phyloP scores from a whole-genome alignment of 2,888 invertebrate genomes.

The Megastigmus dorsalis region DNA sequence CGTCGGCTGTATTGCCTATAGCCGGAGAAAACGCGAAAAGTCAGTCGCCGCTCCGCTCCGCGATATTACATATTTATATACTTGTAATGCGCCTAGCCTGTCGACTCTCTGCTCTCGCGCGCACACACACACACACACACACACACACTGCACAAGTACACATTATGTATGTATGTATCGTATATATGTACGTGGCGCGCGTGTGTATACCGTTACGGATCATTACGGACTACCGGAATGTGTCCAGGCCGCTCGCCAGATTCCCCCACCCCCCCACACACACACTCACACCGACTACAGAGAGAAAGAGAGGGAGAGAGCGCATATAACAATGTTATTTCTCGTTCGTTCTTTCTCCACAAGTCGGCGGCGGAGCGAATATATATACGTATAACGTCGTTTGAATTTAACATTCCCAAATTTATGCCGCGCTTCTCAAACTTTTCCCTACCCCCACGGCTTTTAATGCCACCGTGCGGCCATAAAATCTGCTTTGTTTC shows the following conservation, averaged over 20 bases:
- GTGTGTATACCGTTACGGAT: conserved; percentile 58
- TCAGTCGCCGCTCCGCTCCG: not conserved
- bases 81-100: conserved; percentile 3
- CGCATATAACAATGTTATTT: conserved; percentile 43
- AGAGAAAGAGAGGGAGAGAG: too few relatives aligned
- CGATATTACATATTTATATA: conserved; percentile 44
- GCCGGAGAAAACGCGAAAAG: too few relatives aligned
- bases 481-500: conserved; percentile 13
- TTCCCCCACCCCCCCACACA: too few relatives aligned
- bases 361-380: conserved; percentile 19
- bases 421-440: conserved; percentile 8
- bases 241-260: conserved; percentile 24
- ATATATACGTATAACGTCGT: conserved; percentile 20
- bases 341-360: conserved; percentile 33
- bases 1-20: too few relatives aligned
- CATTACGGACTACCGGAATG: conserved; percentile 59
- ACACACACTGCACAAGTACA: too few relatives aligned
- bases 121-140: not conserved
- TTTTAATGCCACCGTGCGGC: not conserved
- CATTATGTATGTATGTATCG: too few relatives aligned
- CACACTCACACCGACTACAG: not conserved
- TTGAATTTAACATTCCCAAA: conserved; percentile 16
- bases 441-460: too few relatives aligned
- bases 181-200: too few relatives aligned
- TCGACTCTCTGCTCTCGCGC: not conserved